Percentiles rank a stretch among this genome's conserved stretches.
phyloP scores from a whole-genome alignment of 1,140 invertebrate genomes.

The Pteromalus puparum region DNA sequence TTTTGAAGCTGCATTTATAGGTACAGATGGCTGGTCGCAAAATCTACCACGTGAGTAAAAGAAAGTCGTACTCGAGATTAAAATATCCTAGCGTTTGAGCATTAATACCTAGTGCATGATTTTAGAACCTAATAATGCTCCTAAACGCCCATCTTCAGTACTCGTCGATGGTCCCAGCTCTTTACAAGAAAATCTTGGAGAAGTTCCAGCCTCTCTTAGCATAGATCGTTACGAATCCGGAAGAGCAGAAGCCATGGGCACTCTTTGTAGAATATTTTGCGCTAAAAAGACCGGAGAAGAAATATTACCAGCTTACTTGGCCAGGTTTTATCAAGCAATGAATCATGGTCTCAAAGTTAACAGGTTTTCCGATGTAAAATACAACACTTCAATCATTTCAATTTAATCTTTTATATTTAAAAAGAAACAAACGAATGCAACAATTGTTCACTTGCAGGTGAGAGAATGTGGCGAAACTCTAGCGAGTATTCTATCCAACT shows the following conservation, averaged over 20 bases:
- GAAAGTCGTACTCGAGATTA: background rate
- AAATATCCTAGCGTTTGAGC: background rate
- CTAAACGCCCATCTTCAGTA: slow-evolving; percentile 72
- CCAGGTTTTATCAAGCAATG: slow-evolving; percentile 94
- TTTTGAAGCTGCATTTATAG: slow-evolving; percentile 95
- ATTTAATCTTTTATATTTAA: slow-evolving; percentile 7
- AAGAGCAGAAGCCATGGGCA: slow-evolving; percentile 95
- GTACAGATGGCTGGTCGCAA: slow-evolving; percentile 80
- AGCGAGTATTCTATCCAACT: slow-evolving; percentile 88
- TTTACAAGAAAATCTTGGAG: slow-evolving; percentile 71
- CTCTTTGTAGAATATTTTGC: slow-evolving; percentile 96
- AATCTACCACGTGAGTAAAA: slow-evolving; percentile 74
- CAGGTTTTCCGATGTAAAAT: slow-evolving; percentile 69
- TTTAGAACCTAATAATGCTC: slow-evolving; percentile 76
- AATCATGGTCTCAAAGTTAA: slow-evolving; percentile 88
- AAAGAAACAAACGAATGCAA: background rate
- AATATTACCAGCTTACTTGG: slow-evolving; percentile 94
- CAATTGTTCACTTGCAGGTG: slow-evolving; percentile 61
- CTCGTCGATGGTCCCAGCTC: slow-evolving; percentile 75
- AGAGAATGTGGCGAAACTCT: slow-evolving; percentile 84
- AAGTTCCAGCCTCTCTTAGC: slow-evolving; percentile 74
- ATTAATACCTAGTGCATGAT: background rate
- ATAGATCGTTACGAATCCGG: slow-evolving; percentile 88
- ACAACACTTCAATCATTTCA: slow-evolving; percentile 8
- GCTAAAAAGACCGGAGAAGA: slow-evolving; percentile 97